Conservation (phyloP, 2,888 invertebrate genomes). For the Barypeithes pellucidus region DNA sequence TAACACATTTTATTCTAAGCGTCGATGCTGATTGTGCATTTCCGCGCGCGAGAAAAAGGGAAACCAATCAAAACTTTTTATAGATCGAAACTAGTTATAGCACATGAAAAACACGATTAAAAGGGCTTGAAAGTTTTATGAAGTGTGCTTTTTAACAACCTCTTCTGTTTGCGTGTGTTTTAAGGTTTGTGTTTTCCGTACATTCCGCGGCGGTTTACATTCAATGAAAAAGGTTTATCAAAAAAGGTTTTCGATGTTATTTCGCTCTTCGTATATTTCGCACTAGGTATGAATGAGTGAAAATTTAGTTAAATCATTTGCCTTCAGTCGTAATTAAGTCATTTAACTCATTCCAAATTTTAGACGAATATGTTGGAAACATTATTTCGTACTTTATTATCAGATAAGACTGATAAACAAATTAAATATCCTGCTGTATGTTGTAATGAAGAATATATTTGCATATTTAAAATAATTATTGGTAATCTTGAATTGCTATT, state of each 20-base stretch:
- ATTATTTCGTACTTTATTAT: background rate
- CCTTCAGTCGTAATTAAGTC: conserved; percentile 14
- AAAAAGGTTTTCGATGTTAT: conserved; percentile 20
- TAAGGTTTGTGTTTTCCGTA: conserved; percentile 13
- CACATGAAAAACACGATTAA: conserved; percentile 26
- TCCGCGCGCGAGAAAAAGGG: conserved; percentile 34
- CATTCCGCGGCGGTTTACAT: conserved; percentile 18
- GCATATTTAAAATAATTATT: background rate
- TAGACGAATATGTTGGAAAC: background rate
- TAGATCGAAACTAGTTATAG: conserved; percentile 15
- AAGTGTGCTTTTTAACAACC: conserved; percentile 34
- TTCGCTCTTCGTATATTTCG: conserved; percentile 40
- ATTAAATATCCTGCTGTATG: background rate
- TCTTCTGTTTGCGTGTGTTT: conserved; percentile 37
- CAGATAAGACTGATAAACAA: background rate
- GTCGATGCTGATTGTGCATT: conserved; percentile 48
- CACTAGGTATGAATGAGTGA: conserved; percentile 43
- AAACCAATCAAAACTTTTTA: conserved; percentile 45
- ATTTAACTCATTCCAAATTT: conserved; percentile 11
- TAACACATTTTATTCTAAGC: conserved; percentile 12
- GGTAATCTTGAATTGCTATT: too few relatives aligned
- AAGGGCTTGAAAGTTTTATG: conserved; percentile 45
- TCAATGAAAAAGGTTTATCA: conserved; percentile 13
- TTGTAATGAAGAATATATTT: background rate
- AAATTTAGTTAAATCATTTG: conserved; percentile 20